Evolutionary conservation across 2,888 invertebrate species (phyloP).

Genomic region (Apodemia hepburni): DNA sequence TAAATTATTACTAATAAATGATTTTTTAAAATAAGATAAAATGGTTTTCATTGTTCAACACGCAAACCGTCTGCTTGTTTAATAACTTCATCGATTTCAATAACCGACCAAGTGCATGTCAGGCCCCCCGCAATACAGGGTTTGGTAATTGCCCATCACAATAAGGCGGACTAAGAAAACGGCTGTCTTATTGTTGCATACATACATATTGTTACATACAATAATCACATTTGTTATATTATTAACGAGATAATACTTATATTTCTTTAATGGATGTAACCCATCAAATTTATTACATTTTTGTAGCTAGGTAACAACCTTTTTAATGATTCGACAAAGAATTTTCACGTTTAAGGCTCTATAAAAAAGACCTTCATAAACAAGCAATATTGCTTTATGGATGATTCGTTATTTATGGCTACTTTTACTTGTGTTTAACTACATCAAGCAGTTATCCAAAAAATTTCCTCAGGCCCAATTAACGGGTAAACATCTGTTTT

Average conservation of each 20-base stretch:
- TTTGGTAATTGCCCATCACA: too few relatives aligned
- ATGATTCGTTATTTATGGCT: slow-evolving; percentile 54
- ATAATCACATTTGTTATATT: too few relatives aligned
- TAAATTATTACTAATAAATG: neutral
- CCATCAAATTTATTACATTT: slow-evolving; percentile 51
- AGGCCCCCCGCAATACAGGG: too few relatives aligned
- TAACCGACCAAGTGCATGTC: too few relatives aligned
- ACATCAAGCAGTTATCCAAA: slow-evolving; percentile 18
- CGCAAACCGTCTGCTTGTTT: too few relatives aligned
- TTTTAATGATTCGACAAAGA: slow-evolving; percentile 62
- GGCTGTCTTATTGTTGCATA: too few relatives aligned
- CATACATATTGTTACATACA: too few relatives aligned
- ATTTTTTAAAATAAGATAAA: neutral
- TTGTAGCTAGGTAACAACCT: slow-evolving; percentile 55
- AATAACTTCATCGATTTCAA: too few relatives aligned
- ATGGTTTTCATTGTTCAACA: too few relatives aligned
- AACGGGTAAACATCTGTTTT: slow-evolving; percentile 18
- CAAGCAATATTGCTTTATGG: slow-evolving; percentile 69
- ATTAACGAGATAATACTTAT: too few relatives aligned
- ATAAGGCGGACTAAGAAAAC: too few relatives aligned
- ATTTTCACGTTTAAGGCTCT: slow-evolving; percentile 53
- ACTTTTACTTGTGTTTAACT: slow-evolving; percentile 42
- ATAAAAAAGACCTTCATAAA: slow-evolving; percentile 72
- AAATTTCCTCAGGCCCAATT: slow-evolving; percentile 19
- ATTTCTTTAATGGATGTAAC: slow-evolving; percentile 35